A percentile compares a stretch with the other conserved stretches of the same genome.
Evolutionary conservation across 2,888 invertebrate species (phyloP).

Genomic region (Eristalinus sepulchralis): DNA sequence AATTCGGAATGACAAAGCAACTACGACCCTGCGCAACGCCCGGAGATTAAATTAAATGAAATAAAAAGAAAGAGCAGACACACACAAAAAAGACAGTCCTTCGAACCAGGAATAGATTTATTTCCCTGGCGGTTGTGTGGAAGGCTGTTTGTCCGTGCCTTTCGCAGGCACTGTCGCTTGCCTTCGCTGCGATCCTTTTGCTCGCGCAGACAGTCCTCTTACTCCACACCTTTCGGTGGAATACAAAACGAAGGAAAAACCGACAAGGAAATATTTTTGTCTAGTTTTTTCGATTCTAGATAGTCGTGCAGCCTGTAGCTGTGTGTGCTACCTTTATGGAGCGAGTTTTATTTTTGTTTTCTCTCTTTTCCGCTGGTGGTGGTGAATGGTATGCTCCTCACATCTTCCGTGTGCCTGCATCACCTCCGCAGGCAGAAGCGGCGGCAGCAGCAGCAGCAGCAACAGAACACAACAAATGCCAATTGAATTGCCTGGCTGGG

Average conservation of each 20-base stretch:
- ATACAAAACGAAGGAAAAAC: background rate
- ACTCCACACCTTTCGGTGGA: background rate
- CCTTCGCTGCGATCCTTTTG: background rate
- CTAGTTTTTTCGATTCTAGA: conserved; percentile 42
- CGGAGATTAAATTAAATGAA: background rate
- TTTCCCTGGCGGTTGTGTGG: conserved; percentile 11
- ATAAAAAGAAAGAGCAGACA: background rate
- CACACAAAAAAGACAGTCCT: conserved; percentile 20
- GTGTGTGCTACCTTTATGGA: conserved; percentile 44
- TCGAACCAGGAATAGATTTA: conserved; percentile 54
- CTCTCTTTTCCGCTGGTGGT: conserved; percentile 8
- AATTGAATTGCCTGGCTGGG: conserved; percentile 49
- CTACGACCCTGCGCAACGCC: background rate
- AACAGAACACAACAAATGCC: conserved; percentile 51
- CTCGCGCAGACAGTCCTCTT: background rate
- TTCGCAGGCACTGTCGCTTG: conserved; percentile 8
- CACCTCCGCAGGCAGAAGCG: conserved; percentile 6
- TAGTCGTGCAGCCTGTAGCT: background rate
- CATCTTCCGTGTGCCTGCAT: conserved; percentile 47
- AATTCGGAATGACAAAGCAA: conserved; percentile 21
- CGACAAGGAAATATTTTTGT: conserved; percentile 47
- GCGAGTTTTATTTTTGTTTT: conserved; percentile 34
- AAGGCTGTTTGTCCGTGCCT: background rate
- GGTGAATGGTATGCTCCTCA: background rate
- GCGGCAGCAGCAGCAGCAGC: background rate